Evolutionary conservation across 2,888 invertebrate species (phyloP), one percentile per base, ranked within the genome.

Genomic region (Campoplex capitator): DNA sequence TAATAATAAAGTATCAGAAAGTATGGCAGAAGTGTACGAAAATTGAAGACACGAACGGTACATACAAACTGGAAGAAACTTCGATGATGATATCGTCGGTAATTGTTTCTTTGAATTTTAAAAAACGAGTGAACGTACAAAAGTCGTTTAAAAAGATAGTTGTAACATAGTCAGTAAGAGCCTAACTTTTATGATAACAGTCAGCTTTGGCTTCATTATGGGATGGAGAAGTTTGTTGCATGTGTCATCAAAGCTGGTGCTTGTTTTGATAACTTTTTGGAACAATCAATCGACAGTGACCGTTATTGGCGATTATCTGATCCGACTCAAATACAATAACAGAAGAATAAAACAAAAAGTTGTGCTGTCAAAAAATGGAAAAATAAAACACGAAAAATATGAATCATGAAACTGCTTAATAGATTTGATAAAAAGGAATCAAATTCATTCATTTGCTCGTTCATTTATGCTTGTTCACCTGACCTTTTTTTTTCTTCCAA

Each of bases 1-100:
- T 68, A 38, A 45, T 67, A 54, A n/a, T 54, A 56, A 68, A 42
- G 42, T 65, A 56, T 70, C 16, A 58, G 35, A 82, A 75, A 83
- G 58, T 83, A 76, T 58, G 70, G 48, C 23, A n/a, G 35, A n/a
- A n/a, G 58, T 65, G 67, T 18, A 35, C 38, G 6, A 18, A 65
- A 62, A 76, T 28, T 8, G 9, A 48, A 56, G 28, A 76, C 70
- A 16, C 58, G 3, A 65, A 65, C 35, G 48, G 28, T 16, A 58
- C 35, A 62, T 28, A 32, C 54, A 16, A 71, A 45, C 42, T 38
- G 42, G 42, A 74, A 48, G 23, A 74, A 74, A 54, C 68, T 68
- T 68, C 68, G 54, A 45, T 4, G 18, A 51, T 16, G 62, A 62
- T 56, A 67, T 74, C 73, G 23, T 54, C n/a, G n/a, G 32, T 45